Base-by-base conservation (phyloP, 2,797 vertebrate species). In the Myripristis murdjan region DNA sequence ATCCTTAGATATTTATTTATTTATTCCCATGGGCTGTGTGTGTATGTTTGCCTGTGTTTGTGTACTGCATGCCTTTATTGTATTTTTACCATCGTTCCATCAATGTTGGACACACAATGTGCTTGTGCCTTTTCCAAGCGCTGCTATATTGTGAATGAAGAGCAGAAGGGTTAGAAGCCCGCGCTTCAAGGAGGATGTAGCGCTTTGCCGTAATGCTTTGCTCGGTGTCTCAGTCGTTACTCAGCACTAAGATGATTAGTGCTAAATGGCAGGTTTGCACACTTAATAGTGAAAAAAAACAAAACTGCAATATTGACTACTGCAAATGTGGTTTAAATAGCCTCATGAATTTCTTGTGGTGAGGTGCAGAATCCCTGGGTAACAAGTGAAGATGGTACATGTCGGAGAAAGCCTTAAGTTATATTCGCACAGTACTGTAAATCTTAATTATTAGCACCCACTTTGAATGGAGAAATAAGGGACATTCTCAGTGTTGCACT, bases 1-100 rank as follows among this genome's bases (percentile, higher is more conserved):
- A 47, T 80, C 48, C 71, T 75, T 33, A 70, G 46, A 20, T 92
- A 92, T 91, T 91, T 94, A 92, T 93, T 90, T 92, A 91, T 94
- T 90, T 91, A 85, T 91, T 87, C 69, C 46, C 35, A 23, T 58
- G 46, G 26, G 54, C 20, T 53, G 58, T 70, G 61, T 48, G 5
- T 53, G 61, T 8, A 4, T 31, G 57, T 47, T 3, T 53, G 53
- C 43, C 14, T 41, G 58, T 49, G 22, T 24, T 6, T 12, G 12
- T 33, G 15, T 56, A 5, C 24, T 63, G 41, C 53, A 43, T 20
- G 52, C 26, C 10, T 73, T 52, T 16, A 18, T 67, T 64, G n/a
- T 44, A 8, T 31, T 63, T 43, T 16, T 6, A 37, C 23, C 39
- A 46, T 47, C 6, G 55, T 47, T 31, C 37, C 49, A 60, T 57